Base-by-base conservation (phyloP, 1,140 invertebrate species). In the Meloidogyne floridensis region DNA sequence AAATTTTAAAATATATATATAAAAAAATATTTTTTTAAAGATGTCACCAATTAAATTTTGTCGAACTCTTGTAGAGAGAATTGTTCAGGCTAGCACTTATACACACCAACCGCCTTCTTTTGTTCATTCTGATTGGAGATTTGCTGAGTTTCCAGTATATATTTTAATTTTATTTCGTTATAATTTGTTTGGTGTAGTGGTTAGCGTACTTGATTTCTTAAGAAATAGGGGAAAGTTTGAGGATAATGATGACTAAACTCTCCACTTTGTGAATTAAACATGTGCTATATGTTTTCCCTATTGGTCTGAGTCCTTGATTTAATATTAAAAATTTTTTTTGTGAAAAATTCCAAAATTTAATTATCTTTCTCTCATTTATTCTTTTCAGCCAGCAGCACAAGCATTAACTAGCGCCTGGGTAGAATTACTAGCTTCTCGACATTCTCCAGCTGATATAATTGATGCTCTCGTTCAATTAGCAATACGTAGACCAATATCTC, bases 11-110 rank as follows among this genome's bases (percentile, higher is more conserved):
- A 32, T 32, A 32, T 32, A 20, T 43, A n/a, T 15, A n/a, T 54
- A 9, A 82, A 86, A 79, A 15, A 8, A 84, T 32, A 83, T 10
- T 20, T 53, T 54, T 69, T 86, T 83, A 42, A 20, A 85, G 84
- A 84, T 80, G 77, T 75, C 84, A 11, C 8, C 74, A n/a, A 73
- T 87, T 43, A 74, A 79, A 43, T 73, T 85, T 20, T 85, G 84
- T 65, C 74, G 83, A 15, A 70, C 59, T 10, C 59, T 85, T 32
- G 83, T 85, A 11, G 82, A 85, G 15, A 54, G 84, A 72, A 78
- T 85, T 54, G 77, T 87, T 70, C 83, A 73, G 13, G 86, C 86
- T 15, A 83, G 53, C 42, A 85, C 84, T 54, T 85, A 85, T 77
- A 80, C 69, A 0, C 84, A 85, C 15, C 82, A 87, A 59, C 84